Percentiles rank a stretch among this genome's conserved stretches.
Conservation (phyloP, 2,797 vertebrate genomes). For the Decapterus maruadsi region DNA sequence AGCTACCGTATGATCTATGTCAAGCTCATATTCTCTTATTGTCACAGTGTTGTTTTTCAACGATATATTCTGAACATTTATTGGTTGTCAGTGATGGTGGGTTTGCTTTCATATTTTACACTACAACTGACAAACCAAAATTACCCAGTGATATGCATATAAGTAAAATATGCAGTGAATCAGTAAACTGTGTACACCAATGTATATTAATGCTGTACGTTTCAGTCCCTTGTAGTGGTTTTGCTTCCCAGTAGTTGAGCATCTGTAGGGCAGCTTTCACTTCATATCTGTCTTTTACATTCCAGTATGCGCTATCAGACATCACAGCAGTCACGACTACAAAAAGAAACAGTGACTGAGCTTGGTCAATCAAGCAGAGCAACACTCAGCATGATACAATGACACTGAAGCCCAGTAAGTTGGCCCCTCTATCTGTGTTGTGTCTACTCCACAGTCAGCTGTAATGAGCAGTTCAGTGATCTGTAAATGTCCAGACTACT, state of each 20-base stretch:
- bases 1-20: too few relatives aligned
- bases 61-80: neutral
- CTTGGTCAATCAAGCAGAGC: conserved; percentile 9
- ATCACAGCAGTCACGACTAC: neutral
- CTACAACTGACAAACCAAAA: too few relatives aligned
- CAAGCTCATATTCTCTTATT: neutral
- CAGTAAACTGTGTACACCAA: neutral
- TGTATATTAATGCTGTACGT: neutral
- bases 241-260: neutral
- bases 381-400: conserved; percentile 10
- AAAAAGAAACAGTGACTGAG: conserved; percentile 11
- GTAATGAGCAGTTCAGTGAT: conserved; percentile 18
- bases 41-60: too few relatives aligned
- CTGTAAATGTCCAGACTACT: neutral
- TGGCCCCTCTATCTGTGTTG: conserved; percentile 36
- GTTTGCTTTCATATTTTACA: neutral
- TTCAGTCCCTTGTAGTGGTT: neutral
- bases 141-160: neutral
- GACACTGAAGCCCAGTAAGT: conserved; percentile 4
- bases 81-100: neutral
- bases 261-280: neutral
- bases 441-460: conserved; percentile 42
- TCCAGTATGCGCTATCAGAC: neutral
- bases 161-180: neutral
- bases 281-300: neutral